Evolutionary conservation across 2,113 vertebrate genomes (phyloP).

Genomic region (Muntiacus muntjak): DNA sequence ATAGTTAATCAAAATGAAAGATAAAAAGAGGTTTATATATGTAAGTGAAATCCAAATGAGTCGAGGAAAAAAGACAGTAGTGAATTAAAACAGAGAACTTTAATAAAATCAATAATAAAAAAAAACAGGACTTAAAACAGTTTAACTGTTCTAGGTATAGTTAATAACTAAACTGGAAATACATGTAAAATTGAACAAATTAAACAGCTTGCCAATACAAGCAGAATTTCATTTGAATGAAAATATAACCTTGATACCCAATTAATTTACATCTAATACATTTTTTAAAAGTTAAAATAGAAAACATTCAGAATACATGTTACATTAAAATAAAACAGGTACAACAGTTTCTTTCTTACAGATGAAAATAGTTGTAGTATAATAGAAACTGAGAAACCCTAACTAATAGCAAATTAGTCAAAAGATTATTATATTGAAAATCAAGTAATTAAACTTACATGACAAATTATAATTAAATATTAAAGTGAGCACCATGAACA

Average conservation of each 20-base stretch:
- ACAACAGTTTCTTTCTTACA: background rate
- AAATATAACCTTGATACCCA: background rate
- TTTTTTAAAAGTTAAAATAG: background rate
- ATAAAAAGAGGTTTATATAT: background rate
- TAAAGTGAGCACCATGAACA: background rate
- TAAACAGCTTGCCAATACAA: constrained; percentile 12
- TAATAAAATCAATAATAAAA: background rate
- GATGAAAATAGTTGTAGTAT: background rate
- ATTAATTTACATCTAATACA: background rate
- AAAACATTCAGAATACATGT: background rate
- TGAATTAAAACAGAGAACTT: background rate
- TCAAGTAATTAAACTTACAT: constrained; percentile 1
- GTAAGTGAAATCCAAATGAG: background rate
- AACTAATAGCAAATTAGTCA: background rate
- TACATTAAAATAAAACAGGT: constrained; percentile 23
- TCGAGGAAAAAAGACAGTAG: background rate
- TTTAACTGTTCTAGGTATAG: background rate
- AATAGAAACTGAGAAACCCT: background rate
- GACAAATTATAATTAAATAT: constrained; percentile 3
- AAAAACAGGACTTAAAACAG: background rate
- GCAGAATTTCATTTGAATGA: background rate
- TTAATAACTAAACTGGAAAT: background rate
- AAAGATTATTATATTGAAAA: background rate
- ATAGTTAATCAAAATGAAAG: constrained; percentile 19
- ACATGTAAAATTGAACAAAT: background rate